phyloP scores from a whole-genome alignment of 1,140 invertebrate species.

The Eupristina koningsbergeri region DNA sequence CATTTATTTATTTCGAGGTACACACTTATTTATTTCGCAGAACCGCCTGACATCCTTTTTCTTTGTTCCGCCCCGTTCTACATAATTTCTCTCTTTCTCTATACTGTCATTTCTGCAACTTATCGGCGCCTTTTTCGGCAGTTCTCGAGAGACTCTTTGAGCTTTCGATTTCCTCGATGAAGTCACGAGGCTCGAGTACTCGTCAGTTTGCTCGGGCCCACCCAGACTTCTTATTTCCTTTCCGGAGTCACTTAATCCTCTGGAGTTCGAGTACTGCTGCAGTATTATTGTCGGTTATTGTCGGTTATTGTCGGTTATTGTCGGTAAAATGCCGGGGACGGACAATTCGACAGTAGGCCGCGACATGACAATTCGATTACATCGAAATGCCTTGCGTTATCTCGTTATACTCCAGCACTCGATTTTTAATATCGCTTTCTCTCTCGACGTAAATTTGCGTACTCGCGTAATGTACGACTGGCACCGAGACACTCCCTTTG shows the following conservation, averaged over 20 bases:
- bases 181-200: no score
- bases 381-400: slow-evolving; percentile 29
- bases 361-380: slow-evolving; percentile 29
- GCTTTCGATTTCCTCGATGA: neutral
- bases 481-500: neutral
- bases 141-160: neutral
- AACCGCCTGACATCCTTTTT: neutral
- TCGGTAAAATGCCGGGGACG: neutral
- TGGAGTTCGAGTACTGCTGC: neutral
- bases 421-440: slow-evolving; percentile 31
- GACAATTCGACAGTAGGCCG: neutral
- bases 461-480: neutral
- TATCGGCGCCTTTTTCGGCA: neutral
- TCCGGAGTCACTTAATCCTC: neutral
- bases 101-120: slow-evolving; percentile 5
- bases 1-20: neutral
- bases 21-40: neutral
- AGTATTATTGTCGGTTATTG: no score
- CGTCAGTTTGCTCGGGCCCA: no score
- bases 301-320: no score
- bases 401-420: slow-evolving; percentile 12
- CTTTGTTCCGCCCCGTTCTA: neutral
- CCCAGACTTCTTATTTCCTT: neutral
- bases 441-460: neutral
- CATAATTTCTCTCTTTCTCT: slow-evolving; percentile 2